Base-by-base conservation (phyloP, 2,113 vertebrate species). In the Seriola dumerili region DNA sequence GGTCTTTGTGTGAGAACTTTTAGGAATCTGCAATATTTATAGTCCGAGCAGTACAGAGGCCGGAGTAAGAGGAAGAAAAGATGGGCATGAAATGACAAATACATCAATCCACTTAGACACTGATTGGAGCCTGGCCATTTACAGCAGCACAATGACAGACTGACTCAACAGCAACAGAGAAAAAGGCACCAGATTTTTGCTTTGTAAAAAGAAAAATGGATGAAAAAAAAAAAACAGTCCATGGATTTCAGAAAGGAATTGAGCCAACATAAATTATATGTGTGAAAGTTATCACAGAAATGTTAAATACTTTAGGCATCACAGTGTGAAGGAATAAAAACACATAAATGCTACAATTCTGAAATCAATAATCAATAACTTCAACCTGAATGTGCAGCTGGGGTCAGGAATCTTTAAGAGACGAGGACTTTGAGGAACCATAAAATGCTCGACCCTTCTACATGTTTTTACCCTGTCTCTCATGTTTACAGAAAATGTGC, bases 141-240 rank as follows among this genome's bases (percentile, higher is more conserved):
- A 85, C 78, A 86, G 73, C 63, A 36, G 19, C 68, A 83, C 63
- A 72, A 25, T 12, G 36, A 85, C 55, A 44, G 36, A 74, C 25
- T 11, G 44, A 75, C n/a, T 14, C 7, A 57, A 78, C 55, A 62
- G 25, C 68, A 77, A 21, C 32, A 83, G 44, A 77, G 57, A 72
- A 66, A 29, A 12, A 76, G 71, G 59, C 25, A 29, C 34, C 12
- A 23, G 21, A 9, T 54, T 55, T 58, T 78, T 69, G 5, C 50
- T 59, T 48, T 84, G 4, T 66, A 29, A 29, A 29, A 29, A 6
- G 44, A 74, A 67, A 48, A 17, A 54, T n/a, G 13, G 19, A 5
- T 36, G 12, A 0, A 11, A 40, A 66, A 52, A 48, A 46, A 21
- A 54, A 29, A 34, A 44, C 9, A 1, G 4, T 59, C 21, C 44